Evolutionary conservation across 2,888 invertebrate genomes (phyloP).

Genomic region (Machimus atricapillus): DNA sequence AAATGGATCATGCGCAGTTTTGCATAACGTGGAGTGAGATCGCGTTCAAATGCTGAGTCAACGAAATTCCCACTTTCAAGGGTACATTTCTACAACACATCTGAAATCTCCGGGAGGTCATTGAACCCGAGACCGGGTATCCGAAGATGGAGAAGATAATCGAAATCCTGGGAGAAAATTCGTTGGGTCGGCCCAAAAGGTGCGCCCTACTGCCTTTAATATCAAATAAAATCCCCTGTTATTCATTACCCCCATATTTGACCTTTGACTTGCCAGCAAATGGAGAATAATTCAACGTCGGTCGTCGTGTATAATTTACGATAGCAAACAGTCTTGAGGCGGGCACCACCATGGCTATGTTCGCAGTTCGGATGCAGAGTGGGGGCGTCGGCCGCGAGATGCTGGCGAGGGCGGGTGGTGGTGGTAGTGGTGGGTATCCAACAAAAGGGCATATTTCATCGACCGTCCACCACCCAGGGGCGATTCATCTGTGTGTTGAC

Average conservation of each 20-base stretch:
- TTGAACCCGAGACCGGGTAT: background rate
- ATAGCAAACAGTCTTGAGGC: background rate
- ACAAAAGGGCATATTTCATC: background rate
- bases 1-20: background rate
- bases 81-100: background rate
- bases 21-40: background rate
- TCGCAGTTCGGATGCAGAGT: background rate
- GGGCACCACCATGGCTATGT: background rate
- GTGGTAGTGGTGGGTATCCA: background rate
- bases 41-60: background rate
- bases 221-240: background rate
- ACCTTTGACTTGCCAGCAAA: background rate
- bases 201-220: background rate
- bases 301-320: background rate
- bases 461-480: background rate
- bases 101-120: background rate
- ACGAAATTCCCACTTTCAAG: background rate
- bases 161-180: background rate
- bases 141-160: background rate
- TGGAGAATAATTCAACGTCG: background rate
- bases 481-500: constrained; percentile 4
- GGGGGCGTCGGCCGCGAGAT: background rate
- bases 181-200: background rate
- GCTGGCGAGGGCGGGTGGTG: background rate
- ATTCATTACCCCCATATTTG: background rate